phyloP scores from a whole-genome alignment of 2,888 invertebrate species.

The Pheosia tremula region DNA sequence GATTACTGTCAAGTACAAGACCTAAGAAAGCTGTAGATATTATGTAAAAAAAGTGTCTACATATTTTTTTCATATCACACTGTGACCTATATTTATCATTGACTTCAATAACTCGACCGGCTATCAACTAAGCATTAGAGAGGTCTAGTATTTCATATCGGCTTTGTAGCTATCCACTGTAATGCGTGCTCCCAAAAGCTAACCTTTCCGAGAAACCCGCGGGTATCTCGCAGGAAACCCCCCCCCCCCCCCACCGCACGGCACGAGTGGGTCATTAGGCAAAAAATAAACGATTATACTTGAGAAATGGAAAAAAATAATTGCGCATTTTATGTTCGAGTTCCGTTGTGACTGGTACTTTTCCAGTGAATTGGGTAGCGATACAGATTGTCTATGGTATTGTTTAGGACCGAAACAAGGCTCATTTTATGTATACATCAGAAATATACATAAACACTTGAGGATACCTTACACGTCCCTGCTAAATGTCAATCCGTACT shows the following conservation, averaged over 20 bases:
- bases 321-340: constrained; percentile 40
- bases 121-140: constrained; percentile 30
- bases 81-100: not conserved
- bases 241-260: constrained; percentile 29
- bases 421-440: not conserved
- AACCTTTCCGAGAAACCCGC: constrained; percentile 56
- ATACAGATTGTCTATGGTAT: constrained; percentile 4
- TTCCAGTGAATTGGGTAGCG: not conserved
- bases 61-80: not conserved
- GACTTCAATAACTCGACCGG: constrained; percentile 3
- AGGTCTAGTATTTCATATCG: constrained; percentile 45
- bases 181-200: constrained; percentile 52
- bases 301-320: constrained; percentile 54
- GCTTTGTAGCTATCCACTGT: constrained; percentile 55
- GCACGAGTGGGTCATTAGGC: constrained; percentile 64
- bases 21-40: too few species aligned
- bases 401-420: not conserved
- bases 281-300: constrained; percentile 70
- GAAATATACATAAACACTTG: not conserved
- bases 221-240: constrained; percentile 61
- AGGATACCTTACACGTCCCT: not conserved
- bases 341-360: constrained; percentile 9
- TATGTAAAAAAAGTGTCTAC: too few species aligned
- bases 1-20: too few species aligned
- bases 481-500: too few species aligned